Base-by-base conservation (phyloP, 2,797 vertebrate species). In the Gymnopithys bicolor region DNA sequence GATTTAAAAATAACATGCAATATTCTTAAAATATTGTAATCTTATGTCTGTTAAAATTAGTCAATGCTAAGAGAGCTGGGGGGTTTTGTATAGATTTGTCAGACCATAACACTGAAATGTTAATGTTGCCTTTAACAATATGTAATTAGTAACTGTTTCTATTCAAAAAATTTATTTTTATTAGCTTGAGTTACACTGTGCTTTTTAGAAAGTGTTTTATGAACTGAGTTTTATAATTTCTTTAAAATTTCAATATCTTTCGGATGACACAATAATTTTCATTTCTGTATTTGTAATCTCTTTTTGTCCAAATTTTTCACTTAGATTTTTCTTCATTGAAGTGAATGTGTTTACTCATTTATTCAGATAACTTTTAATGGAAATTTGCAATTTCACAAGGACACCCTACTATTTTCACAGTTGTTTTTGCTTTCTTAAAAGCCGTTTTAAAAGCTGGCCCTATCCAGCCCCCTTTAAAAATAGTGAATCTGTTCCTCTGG, bases 161-260 rank as follows among this genome's bases (percentile, higher is more conserved):
- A 84, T 70, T 95, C 16, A 69, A 91, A 79, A 95, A 56, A 67
- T 95, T 81, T 90, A 33, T 59, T 96, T 97, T 94, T 93, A 93
- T 85, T 94, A 74, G 12, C 55, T 96, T 74, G 66, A 91, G 58
- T 90, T 82, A 79, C 46, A 51, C 23, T 86, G 11, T 11, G 27
- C 48, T 96, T 95, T 95, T 95, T 95, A 69, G 13, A 58, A 87
- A 81, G 13, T 77, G 10, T 88, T 87, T 35, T 93, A 73, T 6
- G 22, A 91, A 96, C 90, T 68, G 5, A 92, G 77, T 92, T 92
- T 74, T 93, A 55, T 91, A 9, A 89, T 95, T 96, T 95, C 89
- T 95, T 96, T 96, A 92, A 93, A 97, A 96, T 30, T 94, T 97
- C 68, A 91, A 97, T 97, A 95, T 97, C 88, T 96, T 97, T 97